Evolutionary conservation across 2,797 vertebrate species (phyloP), one percentile per base, ranked within the genome.

Genomic region (Hyperoplus immaculatus): DNA sequence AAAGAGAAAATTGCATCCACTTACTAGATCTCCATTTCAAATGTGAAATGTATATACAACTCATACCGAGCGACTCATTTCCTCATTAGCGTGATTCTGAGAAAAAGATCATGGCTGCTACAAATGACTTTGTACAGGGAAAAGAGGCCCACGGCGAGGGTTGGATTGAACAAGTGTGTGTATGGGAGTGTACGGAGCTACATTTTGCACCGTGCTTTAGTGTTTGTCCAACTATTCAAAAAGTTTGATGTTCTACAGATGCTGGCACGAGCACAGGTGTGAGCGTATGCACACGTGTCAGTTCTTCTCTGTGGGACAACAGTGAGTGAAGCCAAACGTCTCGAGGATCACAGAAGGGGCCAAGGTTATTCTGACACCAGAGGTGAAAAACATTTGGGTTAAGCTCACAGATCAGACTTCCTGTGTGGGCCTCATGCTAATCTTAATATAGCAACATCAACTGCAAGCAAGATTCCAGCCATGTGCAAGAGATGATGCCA

Each of bases 1-100:
- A 84, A 87, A 86, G 80, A 88, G 82, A 66, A 88, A 87, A 90
- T 85, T 87, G 78, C 45, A 4, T 50, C 54, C 78, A 78, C 83
- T 87, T 81, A 84, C 66, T 72, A 49, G 62, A 60, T 76, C 69
- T 75, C 78, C 36, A 66, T 77, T 90, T 82, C 86, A 81, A 89
- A 90, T 83, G 86, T 81, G 85, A 87, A 87, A 84, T 79, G 69
- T 80, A 84, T 82, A 87, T 62, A 83, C 78, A 78, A 84, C 78
- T 72, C 77, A 82, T 49, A 69, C 60, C 38, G 57, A 74, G 66
- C 9, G n/a, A 79, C 75, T 89, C 49, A 65, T 89, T 93, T 92
- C 82, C 83, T 88, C 83, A 88, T 88, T 82, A 80, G 73, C n/a
- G 15, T 43, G 80, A 70, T 91, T 89, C 79, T 66, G 77, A 85